Conservation (phyloP, 2,113 vertebrate genomes). For the Callospermophilus lateralis region DNA sequence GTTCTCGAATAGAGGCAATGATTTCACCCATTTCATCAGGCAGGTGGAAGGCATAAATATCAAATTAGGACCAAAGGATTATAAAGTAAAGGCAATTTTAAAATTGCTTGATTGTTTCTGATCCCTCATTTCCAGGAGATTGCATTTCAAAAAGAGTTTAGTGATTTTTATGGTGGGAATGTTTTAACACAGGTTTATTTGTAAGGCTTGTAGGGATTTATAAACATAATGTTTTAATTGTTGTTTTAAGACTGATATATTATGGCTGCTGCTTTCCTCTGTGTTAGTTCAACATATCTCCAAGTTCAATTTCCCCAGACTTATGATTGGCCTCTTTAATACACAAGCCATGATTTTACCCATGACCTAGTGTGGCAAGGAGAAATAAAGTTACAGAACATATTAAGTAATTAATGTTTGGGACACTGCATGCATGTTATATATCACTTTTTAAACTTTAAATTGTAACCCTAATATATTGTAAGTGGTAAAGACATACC, state of each 20-base stretch:
- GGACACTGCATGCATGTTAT: background rate
- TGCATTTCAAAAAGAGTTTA: constrained; percentile 22
- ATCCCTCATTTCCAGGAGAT: background rate
- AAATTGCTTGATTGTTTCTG: constrained; percentile 49
- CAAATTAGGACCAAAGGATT: constrained; percentile 1
- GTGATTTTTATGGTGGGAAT: constrained; percentile 18
- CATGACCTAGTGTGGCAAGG: background rate
- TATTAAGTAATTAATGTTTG: background rate
- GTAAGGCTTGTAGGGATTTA: constrained; percentile 26
- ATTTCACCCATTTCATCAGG: background rate
- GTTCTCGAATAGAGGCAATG: background rate
- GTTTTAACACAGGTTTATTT: constrained; percentile 67
- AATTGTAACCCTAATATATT: background rate
- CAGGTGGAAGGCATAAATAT: constrained; percentile 26
- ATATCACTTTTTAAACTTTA: background rate
- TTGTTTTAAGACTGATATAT: constrained; percentile 46
- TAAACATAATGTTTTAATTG: constrained; percentile 70
- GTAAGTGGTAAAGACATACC: background rate
- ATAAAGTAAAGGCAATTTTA: background rate
- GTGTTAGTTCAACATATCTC: constrained; percentile 49
- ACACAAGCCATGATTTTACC: background rate
- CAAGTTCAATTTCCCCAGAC: background rate
- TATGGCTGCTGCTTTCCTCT: constrained; percentile 25
- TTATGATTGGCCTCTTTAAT: background rate
- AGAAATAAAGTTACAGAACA: background rate